phyloP scores from a whole-genome alignment of 2,888 invertebrate genomes.

The Pristionchus arcanus region DNA sequence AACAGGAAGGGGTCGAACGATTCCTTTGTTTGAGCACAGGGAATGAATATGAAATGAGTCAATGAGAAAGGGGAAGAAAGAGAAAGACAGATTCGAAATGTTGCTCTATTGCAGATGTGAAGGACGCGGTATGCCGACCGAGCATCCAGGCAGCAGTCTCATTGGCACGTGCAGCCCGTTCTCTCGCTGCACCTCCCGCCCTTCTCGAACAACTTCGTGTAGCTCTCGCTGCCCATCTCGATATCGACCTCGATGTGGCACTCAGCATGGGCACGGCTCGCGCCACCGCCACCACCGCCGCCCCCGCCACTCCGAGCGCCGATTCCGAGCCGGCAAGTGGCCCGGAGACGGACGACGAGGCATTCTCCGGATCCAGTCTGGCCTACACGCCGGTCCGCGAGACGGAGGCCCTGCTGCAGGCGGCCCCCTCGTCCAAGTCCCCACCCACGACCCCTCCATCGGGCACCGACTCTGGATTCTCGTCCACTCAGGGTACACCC shows the following conservation, averaged over 20 bases:
- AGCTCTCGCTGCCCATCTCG: slow-evolving; percentile 29
- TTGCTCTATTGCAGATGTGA: slow-evolving; percentile 34
- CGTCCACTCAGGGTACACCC: slow-evolving; percentile 44
- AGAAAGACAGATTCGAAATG: slow-evolving; percentile 2
- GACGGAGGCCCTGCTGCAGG: neutral
- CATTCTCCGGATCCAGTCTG: slow-evolving; percentile 22
- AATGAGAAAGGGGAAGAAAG: neutral
- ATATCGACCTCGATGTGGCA: slow-evolving; percentile 38
- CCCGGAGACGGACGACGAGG: neutral
- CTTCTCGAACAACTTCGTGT: slow-evolving; percentile 2
- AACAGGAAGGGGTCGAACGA: neutral
- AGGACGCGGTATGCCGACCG: slow-evolving; percentile 35
- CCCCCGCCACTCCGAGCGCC: neutral
- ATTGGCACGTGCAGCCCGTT: neutral
- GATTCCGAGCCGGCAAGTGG: neutral
- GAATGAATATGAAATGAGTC: slow-evolving; percentile 43
- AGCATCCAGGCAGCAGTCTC: slow-evolving; percentile 40
- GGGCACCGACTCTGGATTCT: slow-evolving; percentile 50
- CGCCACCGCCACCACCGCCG: neutral
- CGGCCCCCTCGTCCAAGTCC: slow-evolving; percentile 3
- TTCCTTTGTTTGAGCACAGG: neutral
- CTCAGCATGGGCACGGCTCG: neutral
- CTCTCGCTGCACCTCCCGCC: neutral
- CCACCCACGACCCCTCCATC: slow-evolving; percentile 47
- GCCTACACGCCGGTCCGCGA: slow-evolving; percentile 39